Percentiles rank a stretch among this genome's conserved stretches.
These are phyloP conservation scores for Siniperca chuatsi DNA, from an alignment of 2,113 vertebrate species.

Conservation along the genomic window DNA sequence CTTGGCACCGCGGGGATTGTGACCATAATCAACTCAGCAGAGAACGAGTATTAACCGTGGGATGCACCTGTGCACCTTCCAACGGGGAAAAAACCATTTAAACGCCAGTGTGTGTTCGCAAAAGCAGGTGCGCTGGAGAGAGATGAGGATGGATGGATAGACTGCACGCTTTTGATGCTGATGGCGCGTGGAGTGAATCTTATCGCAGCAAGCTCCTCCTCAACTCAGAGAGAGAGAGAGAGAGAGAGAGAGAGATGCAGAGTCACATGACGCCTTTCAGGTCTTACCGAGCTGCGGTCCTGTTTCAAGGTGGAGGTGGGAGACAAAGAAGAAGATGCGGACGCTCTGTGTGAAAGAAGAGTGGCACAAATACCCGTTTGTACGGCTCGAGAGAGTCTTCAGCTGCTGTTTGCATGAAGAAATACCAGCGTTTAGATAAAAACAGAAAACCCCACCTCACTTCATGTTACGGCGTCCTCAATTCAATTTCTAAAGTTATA, in stretches of 20 bases:
- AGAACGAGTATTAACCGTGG: slow-evolving; percentile 37
- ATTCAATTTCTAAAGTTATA: not conserved
- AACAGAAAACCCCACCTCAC: not conserved
- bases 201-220: slow-evolving; percentile 76
- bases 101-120: not conserved
- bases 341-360: not conserved
- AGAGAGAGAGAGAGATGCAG: slow-evolving; percentile 57
- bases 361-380: too few relatives aligned
- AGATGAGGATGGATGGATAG: slow-evolving; percentile 25
- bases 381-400: not conserved
- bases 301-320: slow-evolving; percentile 37
- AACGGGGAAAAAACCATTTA: not conserved
- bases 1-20: slow-evolving; percentile 82
- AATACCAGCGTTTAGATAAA: not conserved
- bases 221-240: not conserved
- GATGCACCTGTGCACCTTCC: slow-evolving; percentile 65
- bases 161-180: slow-evolving; percentile 73
- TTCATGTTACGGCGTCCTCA: not conserved
- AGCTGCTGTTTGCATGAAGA: not conserved
- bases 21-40: slow-evolving; percentile 81
- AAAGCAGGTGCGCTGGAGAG: slow-evolving; percentile 8
- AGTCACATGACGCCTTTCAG: slow-evolving; percentile 79
- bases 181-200: slow-evolving; percentile 68
- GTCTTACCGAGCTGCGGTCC: slow-evolving; percentile 58
- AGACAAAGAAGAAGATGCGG: slow-evolving; percentile 43